Evolutionary conservation across 2,113 vertebrate species (phyloP).

Genomic region (Engystomops pustulosus): DNA sequence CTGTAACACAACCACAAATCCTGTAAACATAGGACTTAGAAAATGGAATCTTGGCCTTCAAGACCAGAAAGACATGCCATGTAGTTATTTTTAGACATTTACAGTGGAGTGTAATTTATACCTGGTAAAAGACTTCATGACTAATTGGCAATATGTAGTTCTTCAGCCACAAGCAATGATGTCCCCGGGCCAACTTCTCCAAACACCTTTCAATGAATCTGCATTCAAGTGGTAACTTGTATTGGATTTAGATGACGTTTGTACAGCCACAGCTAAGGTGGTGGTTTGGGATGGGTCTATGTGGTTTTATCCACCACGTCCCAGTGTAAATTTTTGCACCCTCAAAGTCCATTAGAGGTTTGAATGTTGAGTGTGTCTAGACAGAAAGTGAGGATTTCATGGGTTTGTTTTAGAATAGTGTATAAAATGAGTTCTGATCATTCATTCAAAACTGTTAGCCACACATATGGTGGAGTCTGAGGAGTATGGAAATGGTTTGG

Average conservation of each 20-base stretch:
- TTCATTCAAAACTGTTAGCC: neutral
- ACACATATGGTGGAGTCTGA: neutral
- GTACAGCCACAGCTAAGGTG: neutral
- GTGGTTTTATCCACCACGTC: neutral
- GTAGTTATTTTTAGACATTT: slow-evolving; percentile 4
- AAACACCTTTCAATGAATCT: neutral
- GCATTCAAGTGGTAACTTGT: neutral
- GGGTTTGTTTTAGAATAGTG: neutral
- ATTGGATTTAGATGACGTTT: slow-evolving; percentile 19
- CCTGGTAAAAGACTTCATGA: slow-evolving; percentile 48
- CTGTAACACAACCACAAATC: neutral
- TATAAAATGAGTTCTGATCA: neutral
- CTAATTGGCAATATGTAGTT: fast-evolving
- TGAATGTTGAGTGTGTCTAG: slow-evolving; percentile 30
- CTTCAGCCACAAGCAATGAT: slow-evolving; percentile 39
- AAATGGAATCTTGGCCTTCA: neutral
- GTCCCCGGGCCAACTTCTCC: slow-evolving; percentile 7
- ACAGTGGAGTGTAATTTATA: slow-evolving; percentile 33
- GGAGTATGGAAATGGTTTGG: neutral
- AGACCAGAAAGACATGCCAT: neutral
- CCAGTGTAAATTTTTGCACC: neutral
- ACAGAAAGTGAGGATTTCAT: slow-evolving; percentile 3
- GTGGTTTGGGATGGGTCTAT: neutral
- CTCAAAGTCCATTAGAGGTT: slow-evolving; percentile 29
- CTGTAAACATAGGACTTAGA: neutral